Percentiles rank a stretch among this genome's conserved stretches.
phyloP scores from a whole-genome alignment of 2,113 vertebrate genomes.

The Odontophorus gujanensis region DNA sequence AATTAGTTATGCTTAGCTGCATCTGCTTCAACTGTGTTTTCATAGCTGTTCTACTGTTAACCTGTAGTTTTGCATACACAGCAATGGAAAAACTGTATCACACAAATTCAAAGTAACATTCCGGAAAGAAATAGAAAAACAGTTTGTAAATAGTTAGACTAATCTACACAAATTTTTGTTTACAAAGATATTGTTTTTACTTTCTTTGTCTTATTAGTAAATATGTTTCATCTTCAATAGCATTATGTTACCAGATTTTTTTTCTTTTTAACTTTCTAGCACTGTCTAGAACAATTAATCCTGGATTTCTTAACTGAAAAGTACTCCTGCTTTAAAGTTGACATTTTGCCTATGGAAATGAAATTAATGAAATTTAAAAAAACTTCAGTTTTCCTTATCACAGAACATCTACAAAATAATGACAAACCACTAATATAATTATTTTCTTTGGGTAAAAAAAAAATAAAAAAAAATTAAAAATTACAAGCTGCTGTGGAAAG shows the following conservation, averaged over 20 bases:
- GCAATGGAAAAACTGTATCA: neutral
- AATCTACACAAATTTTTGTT: neutral
- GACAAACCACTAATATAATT: neutral
- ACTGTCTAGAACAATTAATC: neutral
- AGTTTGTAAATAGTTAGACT: neutral
- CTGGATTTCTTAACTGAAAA: neutral
- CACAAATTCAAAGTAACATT: neutral
- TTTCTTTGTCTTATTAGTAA: neutral
- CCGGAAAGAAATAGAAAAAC: neutral
- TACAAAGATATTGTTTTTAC: neutral
- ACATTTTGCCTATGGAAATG: neutral
- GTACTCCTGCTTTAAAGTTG: neutral
- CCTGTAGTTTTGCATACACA: neutral
- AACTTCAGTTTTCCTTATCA: neutral
- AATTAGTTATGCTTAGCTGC: neutral
- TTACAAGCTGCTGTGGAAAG: neutral
- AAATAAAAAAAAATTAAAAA: neutral
- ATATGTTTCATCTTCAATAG: neutral
- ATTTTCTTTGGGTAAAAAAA: neutral
- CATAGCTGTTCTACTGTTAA: neutral
- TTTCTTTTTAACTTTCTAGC: neutral
- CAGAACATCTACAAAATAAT: neutral
- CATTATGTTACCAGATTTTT: neutral
- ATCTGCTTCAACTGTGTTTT: neutral
- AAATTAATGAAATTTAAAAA: no score